Evolutionary conservation across 2,797 vertebrate species (phyloP).

Genomic region (Luscinia megarhynchos): DNA sequence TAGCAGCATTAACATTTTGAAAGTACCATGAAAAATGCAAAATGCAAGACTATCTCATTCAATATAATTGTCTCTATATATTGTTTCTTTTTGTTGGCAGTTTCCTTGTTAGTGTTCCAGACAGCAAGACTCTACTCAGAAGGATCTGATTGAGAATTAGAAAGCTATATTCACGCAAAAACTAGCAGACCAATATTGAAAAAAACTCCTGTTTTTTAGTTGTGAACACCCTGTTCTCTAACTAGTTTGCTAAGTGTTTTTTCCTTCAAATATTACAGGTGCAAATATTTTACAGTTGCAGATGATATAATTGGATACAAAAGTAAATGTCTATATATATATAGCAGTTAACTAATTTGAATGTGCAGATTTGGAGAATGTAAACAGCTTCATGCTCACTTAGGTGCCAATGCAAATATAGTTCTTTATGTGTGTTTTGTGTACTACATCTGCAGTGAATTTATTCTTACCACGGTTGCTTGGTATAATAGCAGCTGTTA

Average conservation of each 20-base stretch:
- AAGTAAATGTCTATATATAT: neutral
- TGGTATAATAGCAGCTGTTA: neutral
- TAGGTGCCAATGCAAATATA: neutral
- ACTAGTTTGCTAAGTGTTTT: neutral
- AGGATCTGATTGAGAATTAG: neutral
- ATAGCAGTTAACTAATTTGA: neutral
- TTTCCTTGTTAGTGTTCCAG: neutral
- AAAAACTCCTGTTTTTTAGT: neutral
- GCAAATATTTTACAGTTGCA: neutral
- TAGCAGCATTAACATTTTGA: neutral
- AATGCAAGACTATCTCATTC: neutral
- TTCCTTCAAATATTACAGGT: neutral
- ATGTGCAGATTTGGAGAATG: neutral
- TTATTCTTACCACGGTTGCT: slow-evolving; percentile 7
- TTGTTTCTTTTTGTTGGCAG: neutral
- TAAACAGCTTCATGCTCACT: slow-evolving; percentile 49
- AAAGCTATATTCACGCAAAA: neutral
- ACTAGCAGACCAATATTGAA: neutral
- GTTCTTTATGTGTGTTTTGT: neutral
- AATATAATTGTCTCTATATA: neutral
- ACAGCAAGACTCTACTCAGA: neutral
- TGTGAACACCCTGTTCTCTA: neutral
- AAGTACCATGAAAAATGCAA: neutral
- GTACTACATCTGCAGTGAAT: neutral
- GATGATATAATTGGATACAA: neutral